These are phyloP conservation scores for Lethenteron camtschaticum DNA, from an alignment of 2,113 vertebrate genomes.

Conservation along the genomic window DNA sequence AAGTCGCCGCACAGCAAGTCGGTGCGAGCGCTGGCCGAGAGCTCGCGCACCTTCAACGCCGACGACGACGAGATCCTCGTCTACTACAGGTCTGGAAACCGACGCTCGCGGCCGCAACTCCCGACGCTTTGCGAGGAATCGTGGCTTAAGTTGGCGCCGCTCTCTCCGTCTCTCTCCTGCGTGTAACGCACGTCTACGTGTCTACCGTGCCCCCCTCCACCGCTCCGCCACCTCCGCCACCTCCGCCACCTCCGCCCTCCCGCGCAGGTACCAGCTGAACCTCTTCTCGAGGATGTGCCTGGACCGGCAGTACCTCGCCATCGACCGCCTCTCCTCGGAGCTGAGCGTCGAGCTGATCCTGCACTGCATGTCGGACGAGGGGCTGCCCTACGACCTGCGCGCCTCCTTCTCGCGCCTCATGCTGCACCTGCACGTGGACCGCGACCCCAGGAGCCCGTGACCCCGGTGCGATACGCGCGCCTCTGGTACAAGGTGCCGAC, in stretches of 20 bases:
- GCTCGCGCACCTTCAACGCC: slow-evolving; percentile 64
- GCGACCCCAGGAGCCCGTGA: slow-evolving; percentile 86
- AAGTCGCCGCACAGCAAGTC: slow-evolving; percentile 64
- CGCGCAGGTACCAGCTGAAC: slow-evolving; percentile 73
- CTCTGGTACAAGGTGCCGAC: slow-evolving; percentile 92
- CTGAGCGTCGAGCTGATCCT: slow-evolving; percentile 84
- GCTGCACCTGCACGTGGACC: slow-evolving; percentile 82
- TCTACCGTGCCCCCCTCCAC: no score
- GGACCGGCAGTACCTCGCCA: slow-evolving; percentile 90
- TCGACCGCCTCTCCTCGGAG: slow-evolving; percentile 90
- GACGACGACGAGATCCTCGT: slow-evolving; percentile 78
- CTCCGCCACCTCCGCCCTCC: not conserved
- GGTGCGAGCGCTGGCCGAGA: slow-evolving; percentile 68
- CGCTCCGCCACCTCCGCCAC: no score
- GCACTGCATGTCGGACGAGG: slow-evolving; percentile 91
- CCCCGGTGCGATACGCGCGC: slow-evolving; percentile 75
- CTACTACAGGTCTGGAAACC: slow-evolving; percentile 55
- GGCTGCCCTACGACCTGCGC: slow-evolving; percentile 67
- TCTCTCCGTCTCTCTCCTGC: no score
- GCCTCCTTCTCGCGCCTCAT: slow-evolving; percentile 96
- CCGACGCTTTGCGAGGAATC: no score
- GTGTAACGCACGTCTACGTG: no score
- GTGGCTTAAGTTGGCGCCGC: no score
- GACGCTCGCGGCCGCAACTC: no score
- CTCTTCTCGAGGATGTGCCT: slow-evolving; percentile 89